Evolutionary conservation across 2,797 vertebrate genomes (phyloP), one percentile per base, ranked within the genome.

Genomic region (Arnoldichthys spilopterus): DNA sequence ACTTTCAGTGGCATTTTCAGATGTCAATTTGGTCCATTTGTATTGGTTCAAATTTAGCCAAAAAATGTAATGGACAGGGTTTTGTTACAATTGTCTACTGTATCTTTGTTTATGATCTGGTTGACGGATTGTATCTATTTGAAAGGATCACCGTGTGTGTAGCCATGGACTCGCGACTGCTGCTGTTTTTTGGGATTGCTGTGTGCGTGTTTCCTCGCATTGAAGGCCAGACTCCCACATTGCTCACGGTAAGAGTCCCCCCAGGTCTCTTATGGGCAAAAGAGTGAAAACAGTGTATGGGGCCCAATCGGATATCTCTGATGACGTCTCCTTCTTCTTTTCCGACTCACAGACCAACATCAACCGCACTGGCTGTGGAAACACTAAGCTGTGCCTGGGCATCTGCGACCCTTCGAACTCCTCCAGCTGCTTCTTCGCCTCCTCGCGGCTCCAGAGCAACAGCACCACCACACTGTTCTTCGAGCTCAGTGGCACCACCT

Each of bases 131-230:
- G 43, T 45, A 2, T 51, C 1, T 51, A 18, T 56, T 22, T 24
- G 53, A 20, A 20, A 53, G 26, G 9, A 26, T 5, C 12, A 15
- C 37, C 20, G 13, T 45, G 13, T 47, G 12, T 30, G 16, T 47
- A 68, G 66, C 49, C 8, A 68, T 68, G 66, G 24, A 68, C 24
- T 15, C 40, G 40, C 16, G 18, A 68, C 32, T 68, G 20, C 66
- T 68, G 43, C 1, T 68, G 45, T 18, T 68, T 4, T 4, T 68
- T 28, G 45, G 1, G 24, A 49, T 68, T 30, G 43, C 66, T 1
- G n/a, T 68, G 43, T 13, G 66, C 43, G 45, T 68, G 66, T 18
- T n/a, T n/a, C n/a, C 66, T 68, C 16, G 45, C 66, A 68, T 28
- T 6, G 43, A 40, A 28, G 45, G 66, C 26, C 26, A 30, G 30